A percentile compares a stretch with the other conserved stretches of the same genome.
These are phyloP conservation scores for Heterocephalus glaber DNA, from an alignment of 2,113 vertebrate genomes.

Conservation along the genomic window DNA sequence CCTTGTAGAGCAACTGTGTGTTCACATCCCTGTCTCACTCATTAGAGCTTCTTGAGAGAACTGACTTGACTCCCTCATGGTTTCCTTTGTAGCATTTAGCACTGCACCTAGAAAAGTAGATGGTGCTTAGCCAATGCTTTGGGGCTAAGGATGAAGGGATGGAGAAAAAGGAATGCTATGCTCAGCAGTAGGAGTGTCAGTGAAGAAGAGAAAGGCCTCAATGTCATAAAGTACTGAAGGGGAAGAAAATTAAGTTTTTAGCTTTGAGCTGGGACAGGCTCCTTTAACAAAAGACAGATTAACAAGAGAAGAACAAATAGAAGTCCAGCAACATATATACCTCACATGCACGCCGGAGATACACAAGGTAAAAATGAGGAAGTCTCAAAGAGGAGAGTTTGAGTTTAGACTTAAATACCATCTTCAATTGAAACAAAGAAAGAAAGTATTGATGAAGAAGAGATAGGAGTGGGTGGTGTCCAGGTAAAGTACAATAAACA, in stretches of 20 bases:
- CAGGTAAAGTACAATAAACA: background rate
- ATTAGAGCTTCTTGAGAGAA: background rate
- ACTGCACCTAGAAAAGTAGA: background rate
- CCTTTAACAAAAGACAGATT: background rate
- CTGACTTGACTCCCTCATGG: background rate
- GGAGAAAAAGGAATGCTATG: background rate
- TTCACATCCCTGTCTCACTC: background rate
- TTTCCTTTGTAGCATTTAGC: background rate
- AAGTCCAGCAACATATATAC: background rate
- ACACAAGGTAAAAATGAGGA: background rate
- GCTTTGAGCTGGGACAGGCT: background rate
- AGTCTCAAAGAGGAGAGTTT: background rate
- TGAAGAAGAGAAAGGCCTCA: background rate
- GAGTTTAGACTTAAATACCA: background rate
- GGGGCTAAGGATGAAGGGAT: background rate
- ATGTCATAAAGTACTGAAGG: background rate
- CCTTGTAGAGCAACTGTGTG: background rate
- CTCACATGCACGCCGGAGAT: background rate
- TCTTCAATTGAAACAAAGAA: background rate
- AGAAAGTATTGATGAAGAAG: background rate
- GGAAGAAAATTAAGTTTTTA: background rate
- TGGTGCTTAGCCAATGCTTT: background rate
- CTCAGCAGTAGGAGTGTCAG: background rate
- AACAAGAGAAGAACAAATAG: background rate
- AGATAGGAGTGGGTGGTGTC: background rate